Evolutionary conservation across 2,113 vertebrate genomes (phyloP).

Genomic region (Hippolais icterina): DNA sequence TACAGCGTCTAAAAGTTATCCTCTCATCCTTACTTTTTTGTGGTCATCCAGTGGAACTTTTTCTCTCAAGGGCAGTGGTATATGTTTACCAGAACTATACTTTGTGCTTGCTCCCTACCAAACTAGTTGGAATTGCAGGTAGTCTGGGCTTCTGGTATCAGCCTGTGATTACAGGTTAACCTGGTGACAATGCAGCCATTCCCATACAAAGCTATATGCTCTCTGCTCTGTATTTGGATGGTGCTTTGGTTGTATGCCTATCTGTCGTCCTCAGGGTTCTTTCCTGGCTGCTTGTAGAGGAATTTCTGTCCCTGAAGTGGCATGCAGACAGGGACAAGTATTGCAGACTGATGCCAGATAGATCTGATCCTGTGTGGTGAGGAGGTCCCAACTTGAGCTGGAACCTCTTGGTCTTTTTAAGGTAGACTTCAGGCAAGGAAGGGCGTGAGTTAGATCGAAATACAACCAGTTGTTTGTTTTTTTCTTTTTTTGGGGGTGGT

Average conservation of each 20-base stretch:
- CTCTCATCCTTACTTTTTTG: not conserved
- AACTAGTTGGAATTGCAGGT: not conserved
- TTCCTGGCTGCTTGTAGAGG: not conserved
- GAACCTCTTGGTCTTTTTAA: not conserved
- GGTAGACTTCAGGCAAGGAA: not conserved
- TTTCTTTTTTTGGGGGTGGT: not conserved
- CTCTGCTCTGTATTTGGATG: not conserved
- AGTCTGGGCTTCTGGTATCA: not conserved
- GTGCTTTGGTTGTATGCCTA: accelerated
- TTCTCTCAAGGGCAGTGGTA: not conserved
- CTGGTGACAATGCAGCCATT: accelerated
- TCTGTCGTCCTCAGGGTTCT: not conserved
- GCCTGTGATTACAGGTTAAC: not conserved
- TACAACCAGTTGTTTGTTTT: not conserved
- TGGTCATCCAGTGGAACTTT: not conserved
- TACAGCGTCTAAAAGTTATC: not conserved
- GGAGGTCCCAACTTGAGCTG: not conserved
- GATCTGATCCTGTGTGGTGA: not conserved
- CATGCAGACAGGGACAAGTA: not conserved
- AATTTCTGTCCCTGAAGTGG: not conserved
- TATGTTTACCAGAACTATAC: not conserved
- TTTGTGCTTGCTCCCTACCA: not conserved
- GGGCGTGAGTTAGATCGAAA: not conserved
- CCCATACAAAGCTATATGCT: not conserved
- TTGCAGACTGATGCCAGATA: not conserved